Base-by-base conservation (phyloP, 1,140 invertebrate genomes). In the Formica selysi region DNA sequence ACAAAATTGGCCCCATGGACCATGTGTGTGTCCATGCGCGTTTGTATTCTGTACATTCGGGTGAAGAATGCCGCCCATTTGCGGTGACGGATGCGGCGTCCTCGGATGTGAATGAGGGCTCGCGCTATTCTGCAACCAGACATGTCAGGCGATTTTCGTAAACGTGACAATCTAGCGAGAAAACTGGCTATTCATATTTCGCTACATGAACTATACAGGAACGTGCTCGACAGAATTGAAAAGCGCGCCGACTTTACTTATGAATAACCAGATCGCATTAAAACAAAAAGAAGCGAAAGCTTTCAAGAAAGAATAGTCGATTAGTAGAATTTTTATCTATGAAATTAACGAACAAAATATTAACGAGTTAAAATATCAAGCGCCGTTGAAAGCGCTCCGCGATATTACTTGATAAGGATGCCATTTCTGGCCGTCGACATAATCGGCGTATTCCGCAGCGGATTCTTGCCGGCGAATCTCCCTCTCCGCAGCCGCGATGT, bases 1-100 rank as follows among this genome's bases (percentile, higher is more conserved):
- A 87, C 94, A 95, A 92, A 95, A 95, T 88, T 95, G 95, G 74
- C 91, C 88, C 95, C 95, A 95, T 8, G 91, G 86, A 90, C 88
- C 78, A 64, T 94, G 74, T 57, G 73, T 67, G 32, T 92, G 86
- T 86, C 89, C 89, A 80, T 94, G 94, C 36, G 92, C 76, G 89
- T 92, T 93, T 11, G 91, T 61, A 68, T 76, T 90, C 78, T 92
- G 91, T 76, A 94, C 91, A 68, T 91, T 93, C n/a, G 93, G 92
- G 67, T 95, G 94, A 85, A 94, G 80, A 78, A 92, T 89, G 51
- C 87, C 89, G 44, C 91, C 88, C 41, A 93, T 91, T 38, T 93
- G 89, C 41, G 38, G 38, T 8, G 89, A 57, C 10, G 86, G 64
- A 68, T 90, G 89, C 61, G 36, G 87, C 85, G 73, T 83, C 80